Base-by-base conservation (phyloP, 2,113 vertebrate species). In the Nannobrachium achirus region DNA sequence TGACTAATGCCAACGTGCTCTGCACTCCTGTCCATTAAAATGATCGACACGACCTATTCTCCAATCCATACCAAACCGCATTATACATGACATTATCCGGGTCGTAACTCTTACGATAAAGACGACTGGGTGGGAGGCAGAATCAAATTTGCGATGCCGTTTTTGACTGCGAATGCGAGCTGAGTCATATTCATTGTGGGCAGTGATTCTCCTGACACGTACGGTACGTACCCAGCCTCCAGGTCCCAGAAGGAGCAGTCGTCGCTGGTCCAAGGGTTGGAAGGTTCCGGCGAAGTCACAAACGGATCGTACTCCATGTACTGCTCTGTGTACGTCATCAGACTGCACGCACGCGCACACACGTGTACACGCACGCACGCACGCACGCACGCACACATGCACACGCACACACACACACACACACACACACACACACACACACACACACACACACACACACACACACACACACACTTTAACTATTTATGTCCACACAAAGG, bases 211-310 rank as follows among this genome's bases (percentile, higher is more conserved):
- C 0, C 52, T 39, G 14, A 55, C 9, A 1, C 19, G n/a, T n/a
- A n/a, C n/a, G 25, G 6, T 5, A 33, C 7, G 77, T 95, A 98
- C 98, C 98, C 97, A 82, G 88, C 92, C 88, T 99, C 98, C 73
- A 95, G 91, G 76, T 99, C 98, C 97, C 97, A 99, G 82, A 95
- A 82, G 3, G 94, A 77, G 19, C 88, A 44, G 69, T 99, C 98
- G 25, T 99, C 98, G 2, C 93, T 95, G 91, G 94, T 90, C 98
- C 98, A 99, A 14, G 98, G 98, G 78, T 99, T 99, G 55, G 96
- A 94, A 1, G 96, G 97, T 67, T 99, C 98, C 16, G 92, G 92
- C 7, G 93, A 79, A 1, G 90, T 93, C 87, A 99, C 86, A 75
- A 99, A 95, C 0, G 96, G 95, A 78, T 99, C 97, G 3, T 98